These are phyloP conservation scores for Montipora capitata DNA, from an alignment of 92 coral and sea anemone genomes.

Conservation along the genomic window DNA sequence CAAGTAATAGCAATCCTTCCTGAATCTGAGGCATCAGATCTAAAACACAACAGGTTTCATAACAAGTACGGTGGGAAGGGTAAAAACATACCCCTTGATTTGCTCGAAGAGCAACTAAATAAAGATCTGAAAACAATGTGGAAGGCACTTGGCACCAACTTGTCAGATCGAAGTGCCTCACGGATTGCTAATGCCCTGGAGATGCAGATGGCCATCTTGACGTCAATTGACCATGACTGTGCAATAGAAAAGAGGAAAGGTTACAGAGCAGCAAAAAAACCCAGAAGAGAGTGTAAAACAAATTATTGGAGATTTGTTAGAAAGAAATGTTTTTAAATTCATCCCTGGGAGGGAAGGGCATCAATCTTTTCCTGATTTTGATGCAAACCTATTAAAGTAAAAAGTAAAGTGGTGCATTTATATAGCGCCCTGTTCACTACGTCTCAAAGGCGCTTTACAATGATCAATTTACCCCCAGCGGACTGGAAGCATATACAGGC, in stretches of 20 bases:
- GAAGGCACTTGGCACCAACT: slow-evolving; percentile 51
- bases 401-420: too few relatives aligned
- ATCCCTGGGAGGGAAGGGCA: slow-evolving; percentile 27
- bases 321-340: too few relatives aligned
- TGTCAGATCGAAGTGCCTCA: slow-evolving; percentile 24
- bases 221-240: slow-evolving; percentile 59
- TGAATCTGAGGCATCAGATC: slow-evolving; percentile 37
- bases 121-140: slow-evolving; percentile 67
- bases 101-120: slow-evolving; percentile 57
- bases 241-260: too few relatives aligned
- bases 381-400: slow-evolving; percentile 27
- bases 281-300: too few relatives aligned
- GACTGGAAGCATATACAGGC: too few relatives aligned
- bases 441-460: too few relatives aligned
- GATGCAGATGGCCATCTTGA: slow-evolving; percentile 37
- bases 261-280: too few relatives aligned
- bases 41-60: slow-evolving; percentile 55
- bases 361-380: slow-evolving; percentile 57
- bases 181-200: slow-evolving; percentile 50
- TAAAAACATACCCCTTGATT: slow-evolving; percentile 61
- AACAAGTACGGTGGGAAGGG: slow-evolving; percentile 56
- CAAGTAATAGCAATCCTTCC: slow-evolving; percentile 48
- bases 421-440: too few relatives aligned
- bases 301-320: too few relatives aligned
- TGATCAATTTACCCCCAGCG: too few relatives aligned